These are phyloP conservation scores for Centroberyx gerrardi DNA, from an alignment of 2,797 vertebrate species.

Conservation along the genomic window DNA sequence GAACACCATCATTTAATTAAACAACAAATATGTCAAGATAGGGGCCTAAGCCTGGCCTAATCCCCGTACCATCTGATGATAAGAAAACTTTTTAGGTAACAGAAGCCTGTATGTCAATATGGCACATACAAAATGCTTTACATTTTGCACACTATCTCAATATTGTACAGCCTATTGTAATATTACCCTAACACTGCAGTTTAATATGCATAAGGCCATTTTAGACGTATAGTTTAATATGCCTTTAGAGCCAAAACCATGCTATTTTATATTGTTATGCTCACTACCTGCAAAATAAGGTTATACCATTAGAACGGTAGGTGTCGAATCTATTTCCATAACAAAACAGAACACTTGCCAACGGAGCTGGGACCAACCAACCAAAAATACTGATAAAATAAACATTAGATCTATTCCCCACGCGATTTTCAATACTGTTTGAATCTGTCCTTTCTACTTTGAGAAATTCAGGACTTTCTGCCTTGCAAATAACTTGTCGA, in stretches of 20 bases:
- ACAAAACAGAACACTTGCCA: background rate
- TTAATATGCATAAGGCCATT: no score
- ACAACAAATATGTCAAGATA: conserved; percentile 2
- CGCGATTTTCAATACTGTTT: conserved; percentile 6
- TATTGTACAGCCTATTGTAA: no score
- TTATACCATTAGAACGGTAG: background rate
- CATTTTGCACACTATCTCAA: no score
- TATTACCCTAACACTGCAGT: no score
- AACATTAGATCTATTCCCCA: background rate
- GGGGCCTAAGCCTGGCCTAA: background rate
- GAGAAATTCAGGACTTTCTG: conserved; percentile 41
- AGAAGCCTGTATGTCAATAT: background rate
- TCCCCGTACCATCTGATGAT: no score
- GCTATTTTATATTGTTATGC: background rate
- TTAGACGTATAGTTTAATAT: no score
- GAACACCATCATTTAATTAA: background rate
- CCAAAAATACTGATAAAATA: background rate
- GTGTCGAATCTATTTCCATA: background rate
- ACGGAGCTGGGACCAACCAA: background rate
- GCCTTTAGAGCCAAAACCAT: background rate
- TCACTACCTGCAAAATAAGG: background rate
- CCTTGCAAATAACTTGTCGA: conserved; percentile 29
- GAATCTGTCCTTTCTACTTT: background rate
- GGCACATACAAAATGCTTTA: background rate
- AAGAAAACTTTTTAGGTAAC: background rate